Conservation (phyloP, 2,113 vertebrate genomes). For the Psettodes erumei region DNA sequence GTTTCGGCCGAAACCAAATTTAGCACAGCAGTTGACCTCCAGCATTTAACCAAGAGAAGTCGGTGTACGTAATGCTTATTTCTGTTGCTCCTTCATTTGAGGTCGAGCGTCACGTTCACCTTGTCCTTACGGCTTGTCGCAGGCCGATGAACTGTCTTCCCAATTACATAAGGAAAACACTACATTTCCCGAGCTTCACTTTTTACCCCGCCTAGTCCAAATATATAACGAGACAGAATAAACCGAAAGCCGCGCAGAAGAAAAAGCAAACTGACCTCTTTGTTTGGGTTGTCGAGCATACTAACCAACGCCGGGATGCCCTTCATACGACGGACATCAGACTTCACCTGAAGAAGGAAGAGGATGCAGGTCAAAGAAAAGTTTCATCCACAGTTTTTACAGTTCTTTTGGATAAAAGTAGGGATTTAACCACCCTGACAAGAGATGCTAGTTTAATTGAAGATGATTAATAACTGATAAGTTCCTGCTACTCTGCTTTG, state of each 20-base stretch:
- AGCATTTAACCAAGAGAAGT: constrained; percentile 36
- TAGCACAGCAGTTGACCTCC: constrained; percentile 56
- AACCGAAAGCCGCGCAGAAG: not conserved
- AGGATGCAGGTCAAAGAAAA: not conserved
- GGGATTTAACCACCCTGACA: too few species aligned
- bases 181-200: constrained; percentile 10
- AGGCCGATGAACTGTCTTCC: not conserved
- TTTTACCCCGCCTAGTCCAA: constrained; percentile 2
- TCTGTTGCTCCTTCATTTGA: constrained; percentile 26
- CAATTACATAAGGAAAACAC: constrained; percentile 8
- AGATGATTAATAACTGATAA: too few species aligned
- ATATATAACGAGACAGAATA: constrained; percentile 8
- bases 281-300: constrained; percentile 94
- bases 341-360: constrained; percentile 86
- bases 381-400: not conserved
- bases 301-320: constrained; percentile 93
- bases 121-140: not conserved
- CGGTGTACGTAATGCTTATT: constrained; percentile 30
- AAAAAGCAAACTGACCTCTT: constrained; percentile 83
- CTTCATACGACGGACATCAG: constrained; percentile 93
- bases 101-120: not conserved
- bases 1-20: constrained; percentile 48
- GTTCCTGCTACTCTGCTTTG: not conserved
- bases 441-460: too few species aligned
- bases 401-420: too few species aligned